These are phyloP conservation scores for Panzeria rudis DNA, from an alignment of 2,888 invertebrate genomes.

Conservation along the genomic window DNA sequence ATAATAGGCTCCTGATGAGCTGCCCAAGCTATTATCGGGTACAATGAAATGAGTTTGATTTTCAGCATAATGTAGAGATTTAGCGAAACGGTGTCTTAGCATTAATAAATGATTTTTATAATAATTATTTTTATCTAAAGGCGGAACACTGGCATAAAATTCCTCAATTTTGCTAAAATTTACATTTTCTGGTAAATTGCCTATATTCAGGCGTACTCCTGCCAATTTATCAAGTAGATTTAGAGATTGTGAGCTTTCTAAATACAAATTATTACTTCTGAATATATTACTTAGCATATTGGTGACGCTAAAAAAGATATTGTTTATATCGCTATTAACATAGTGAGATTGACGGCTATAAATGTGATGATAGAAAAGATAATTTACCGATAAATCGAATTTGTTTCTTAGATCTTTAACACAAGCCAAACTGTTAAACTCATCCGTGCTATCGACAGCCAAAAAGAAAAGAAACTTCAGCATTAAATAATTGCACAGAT, in stretches of 20 bases:
- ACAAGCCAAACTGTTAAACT: conserved; percentile 73
- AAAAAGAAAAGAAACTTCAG: conserved; percentile 75
- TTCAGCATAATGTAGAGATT: neutral
- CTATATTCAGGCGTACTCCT: conserved; percentile 75
- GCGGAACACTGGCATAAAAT: conserved; percentile 73
- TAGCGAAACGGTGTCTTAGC: conserved; percentile 40
- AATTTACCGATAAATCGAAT: conserved; percentile 77
- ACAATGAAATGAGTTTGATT: conserved; percentile 3
- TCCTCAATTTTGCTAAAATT: conserved; percentile 60
- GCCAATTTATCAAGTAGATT: neutral
- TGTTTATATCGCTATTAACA: neutral
- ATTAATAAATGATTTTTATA: conserved; percentile 64
- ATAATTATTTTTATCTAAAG: conserved; percentile 58
- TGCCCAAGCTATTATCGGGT: conserved; percentile 53
- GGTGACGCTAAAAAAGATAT: neutral
- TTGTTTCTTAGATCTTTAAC: conserved; percentile 76
- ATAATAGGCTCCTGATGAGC: conserved; percentile 76
- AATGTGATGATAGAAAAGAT: conserved; percentile 74
- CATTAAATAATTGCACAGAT: conserved; percentile 80
- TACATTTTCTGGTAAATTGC: conserved; percentile 73
- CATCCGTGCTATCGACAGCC: conserved; percentile 68
- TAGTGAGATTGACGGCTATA: neutral
- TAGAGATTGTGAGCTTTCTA: conserved; percentile 29
- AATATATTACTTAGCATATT: conserved; percentile 53
- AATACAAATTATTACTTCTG: conserved; percentile 70